Base-by-base conservation (phyloP, 2,113 vertebrate genomes). In the Carassius auratus region DNA sequence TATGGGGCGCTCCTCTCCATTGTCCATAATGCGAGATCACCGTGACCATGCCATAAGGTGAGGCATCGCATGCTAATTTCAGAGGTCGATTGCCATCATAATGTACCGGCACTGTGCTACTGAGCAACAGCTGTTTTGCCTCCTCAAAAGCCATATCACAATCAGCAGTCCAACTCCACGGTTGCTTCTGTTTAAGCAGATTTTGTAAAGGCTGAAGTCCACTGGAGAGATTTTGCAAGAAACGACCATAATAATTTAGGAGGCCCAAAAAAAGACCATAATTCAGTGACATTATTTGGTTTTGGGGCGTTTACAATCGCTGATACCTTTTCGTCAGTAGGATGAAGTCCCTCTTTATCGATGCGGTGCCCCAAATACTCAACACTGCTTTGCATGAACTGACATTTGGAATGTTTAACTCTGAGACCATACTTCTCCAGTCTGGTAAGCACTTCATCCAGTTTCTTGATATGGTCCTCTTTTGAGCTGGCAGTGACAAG, bases 391-490 rank as follows among this genome's bases (percentile, higher is more conserved):
- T 17, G 52, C 52, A 55, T 55, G 15, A 55, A 55, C 52, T 55
- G 52, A 55, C 52, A 55, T 15, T 55, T 57, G 17, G 55, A 57
- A 57, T 19, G 55, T 57, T 57, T 57, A 19, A 57, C 17, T 57
- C 55, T 57, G 17, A 57, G 26, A 26, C 26, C 26, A 26, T 26
- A 26, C 26, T 26, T 26, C 26, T 26, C 26, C 26, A 26, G 26
- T 26, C 26, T 26, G 26, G 26, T 26, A 26, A 26, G 26, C 26
- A 26, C 26, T 26, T 26, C 26, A 26, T 85, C 55, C 30, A 87
- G 78, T 23, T 14, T 87, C 6, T 26, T 33, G 62, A 87, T 45
- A 52, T 89, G 86, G 30, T 84, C 36, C 4, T 69, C 84, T 81
- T 73, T 80, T 36, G 78, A 61, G 33, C 50, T 76, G 4, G 33